Base-by-base conservation (phyloP, 2,888 invertebrate species). In the Pandemis corylana region DNA sequence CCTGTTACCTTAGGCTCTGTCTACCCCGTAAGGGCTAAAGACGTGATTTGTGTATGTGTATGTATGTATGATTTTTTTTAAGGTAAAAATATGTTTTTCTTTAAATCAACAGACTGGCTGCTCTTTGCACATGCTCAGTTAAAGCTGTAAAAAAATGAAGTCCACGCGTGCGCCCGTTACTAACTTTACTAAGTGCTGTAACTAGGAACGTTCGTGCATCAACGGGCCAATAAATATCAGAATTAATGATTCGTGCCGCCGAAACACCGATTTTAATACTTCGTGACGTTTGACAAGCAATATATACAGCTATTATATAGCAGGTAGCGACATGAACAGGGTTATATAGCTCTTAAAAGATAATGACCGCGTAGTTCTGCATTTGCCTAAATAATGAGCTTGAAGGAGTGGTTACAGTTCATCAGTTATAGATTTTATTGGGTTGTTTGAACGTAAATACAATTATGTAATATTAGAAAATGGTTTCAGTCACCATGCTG, bases 191-290 rank as follows among this genome's bases (percentile, higher is more conserved):
- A 42, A 65, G 67, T 15, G 69, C 51, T 62, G 13, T 74, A 69
- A 69, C 74, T 80, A 79, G 82, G 82, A 78, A 82, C 79, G 82
- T 87, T 88, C 89, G 90, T 90, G 89, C 84, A 85, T 79, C 85
- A 81, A 82, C 85, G 82, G 82, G 76, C 82, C 86, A 88, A 92
- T 93, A 93, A 92, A 93, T 89, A 88, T 83, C 78, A 81, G 84
- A 91, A 88, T 89, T 91, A 92, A 93, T 91, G 92, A 88, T 77
- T 90, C 91, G 90, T 90, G 88, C 87, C 81, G 87, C 81, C 85
- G 85, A 87, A 91, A 92, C 91, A 90, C 90, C 87, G 90, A 89
- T 92, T 91, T 89, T 92, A 91, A 92, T 90, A 88, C 89, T 87
- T 90, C 89, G 89, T 90, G 90, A 89, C 90, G 87, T 82, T 80